Base-by-base conservation (phyloP, 2,113 vertebrate genomes). In the Serinus canaria region DNA sequence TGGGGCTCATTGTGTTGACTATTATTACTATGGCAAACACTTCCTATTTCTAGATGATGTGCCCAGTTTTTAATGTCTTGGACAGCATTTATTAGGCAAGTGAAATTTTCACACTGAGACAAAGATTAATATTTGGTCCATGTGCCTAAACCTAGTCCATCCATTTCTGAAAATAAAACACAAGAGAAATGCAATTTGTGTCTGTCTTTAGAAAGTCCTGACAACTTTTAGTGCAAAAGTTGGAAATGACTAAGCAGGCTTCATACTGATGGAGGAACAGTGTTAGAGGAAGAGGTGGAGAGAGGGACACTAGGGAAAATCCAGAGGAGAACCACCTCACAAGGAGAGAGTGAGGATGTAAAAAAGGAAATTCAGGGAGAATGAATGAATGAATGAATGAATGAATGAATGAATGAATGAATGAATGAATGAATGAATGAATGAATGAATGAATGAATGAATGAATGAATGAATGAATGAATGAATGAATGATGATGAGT, bases 1-100 rank as follows among this genome's bases (percentile, higher is more conserved):
- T 62, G 11, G 4, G 27, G 22, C 28, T 87, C 1, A 0, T 21
- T 27, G 8, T 16, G 10, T 19, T 49, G 27, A 14, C 20, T 47
- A 11, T 49, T 81, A 47, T 22, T 69, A 35, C 4, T 1, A 28
- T 39, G 21, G 9, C 28, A 10, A 68, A 27, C 2, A 15, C 10
- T 82, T 82, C 19, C 21, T 33, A 50, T 55, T 44, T 78, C 19
- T n/a, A 64, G 31, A 46, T 46, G 22, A 11, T 49, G 33, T 49
- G 82, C 33, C 60, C 39, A 46, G 27, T 10, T 59, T 68, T 66
- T 58, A 52, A 81, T 31, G 11, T 49, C 44, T 59, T 58, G 37
- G 37, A 47, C 31, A 43, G 24, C 24, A 72, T 9, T 73, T 53
- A 49, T 5, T 53, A 77, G 3, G 20, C 30, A 81, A 53, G 3